Conservation (phyloP, 2,113 vertebrate species). For the Castor canadensis region DNA sequence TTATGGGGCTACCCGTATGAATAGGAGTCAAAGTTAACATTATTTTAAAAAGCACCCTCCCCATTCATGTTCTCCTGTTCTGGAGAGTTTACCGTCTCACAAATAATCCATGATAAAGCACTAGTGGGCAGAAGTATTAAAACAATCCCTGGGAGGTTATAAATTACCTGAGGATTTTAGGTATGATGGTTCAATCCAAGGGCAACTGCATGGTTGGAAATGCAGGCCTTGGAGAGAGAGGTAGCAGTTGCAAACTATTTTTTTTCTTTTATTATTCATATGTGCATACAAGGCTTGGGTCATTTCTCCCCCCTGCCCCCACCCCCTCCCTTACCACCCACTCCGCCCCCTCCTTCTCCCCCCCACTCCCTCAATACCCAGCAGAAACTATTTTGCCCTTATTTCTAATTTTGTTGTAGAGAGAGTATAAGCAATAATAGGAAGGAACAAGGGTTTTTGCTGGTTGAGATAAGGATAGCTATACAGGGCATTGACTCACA, state of each 20-base stretch:
- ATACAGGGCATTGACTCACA: no score
- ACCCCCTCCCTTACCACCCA: no score
- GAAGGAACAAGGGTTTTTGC: no score
- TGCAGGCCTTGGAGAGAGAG: background rate
- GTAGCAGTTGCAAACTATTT: background rate
- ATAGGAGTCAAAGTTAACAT: background rate
- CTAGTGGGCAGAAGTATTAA: background rate
- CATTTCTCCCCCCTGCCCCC: no score
- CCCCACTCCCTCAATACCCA: no score
- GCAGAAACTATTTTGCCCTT: no score
- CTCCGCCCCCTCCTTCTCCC: no score
- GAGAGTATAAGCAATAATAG: no score
- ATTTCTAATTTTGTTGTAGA: no score
- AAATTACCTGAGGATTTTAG: background rate
- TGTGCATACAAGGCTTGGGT: no score
- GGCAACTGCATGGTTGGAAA: background rate
- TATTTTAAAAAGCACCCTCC: constrained; percentile 2
- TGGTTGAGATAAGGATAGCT: no score
- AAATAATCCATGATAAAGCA: background rate
- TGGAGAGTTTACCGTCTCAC: background rate
- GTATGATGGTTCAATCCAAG: background rate
- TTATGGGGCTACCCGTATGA: background rate
- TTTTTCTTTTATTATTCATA: no score
- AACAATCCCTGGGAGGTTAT: background rate
- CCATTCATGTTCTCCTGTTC: background rate